phyloP scores from a whole-genome alignment of 2,888 invertebrate genomes.

The Dicranocentrus wangi region DNA sequence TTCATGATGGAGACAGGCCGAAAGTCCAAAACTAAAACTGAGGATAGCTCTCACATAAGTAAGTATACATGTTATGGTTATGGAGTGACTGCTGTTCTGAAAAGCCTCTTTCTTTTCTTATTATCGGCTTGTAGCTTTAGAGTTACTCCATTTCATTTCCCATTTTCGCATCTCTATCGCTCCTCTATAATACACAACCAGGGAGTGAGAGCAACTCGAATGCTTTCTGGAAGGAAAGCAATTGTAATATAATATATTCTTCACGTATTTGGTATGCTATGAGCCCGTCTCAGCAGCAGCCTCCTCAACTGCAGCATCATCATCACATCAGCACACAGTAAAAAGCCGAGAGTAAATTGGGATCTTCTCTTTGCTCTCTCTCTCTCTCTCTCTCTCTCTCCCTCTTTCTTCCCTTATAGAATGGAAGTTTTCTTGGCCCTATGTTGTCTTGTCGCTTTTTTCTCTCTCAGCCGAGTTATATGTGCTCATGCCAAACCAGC shows the following conservation, averaged over 20 bases:
- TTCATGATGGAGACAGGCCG: neutral
- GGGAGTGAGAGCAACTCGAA: too few relatives aligned
- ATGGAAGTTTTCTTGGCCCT: too few relatives aligned
- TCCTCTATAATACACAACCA: neutral
- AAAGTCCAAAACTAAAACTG: too few relatives aligned
- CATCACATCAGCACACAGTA: slow-evolving; percentile 33
- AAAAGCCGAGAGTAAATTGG: slow-evolving; percentile 52
- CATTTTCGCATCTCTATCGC: slow-evolving; percentile 44
- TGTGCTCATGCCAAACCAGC: slow-evolving; percentile 23
- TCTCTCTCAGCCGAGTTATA: too few relatives aligned
- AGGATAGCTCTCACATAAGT: too few relatives aligned
- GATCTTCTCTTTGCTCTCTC: too few relatives aligned
- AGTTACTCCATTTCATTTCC: slow-evolving; percentile 58
- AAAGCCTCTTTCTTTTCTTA: neutral
- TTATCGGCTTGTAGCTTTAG: slow-evolving; percentile 37
- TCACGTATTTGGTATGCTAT: slow-evolving; percentile 45
- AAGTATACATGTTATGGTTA: neutral
- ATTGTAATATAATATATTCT: slow-evolving; percentile 31
- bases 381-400: too few relatives aligned
- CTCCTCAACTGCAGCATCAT: slow-evolving; percentile 35
- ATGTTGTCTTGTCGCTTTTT: slow-evolving; percentile 25
- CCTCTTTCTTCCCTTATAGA: too few relatives aligned
- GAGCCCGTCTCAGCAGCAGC: slow-evolving; percentile 17
- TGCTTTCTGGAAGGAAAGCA: slow-evolving; percentile 35
- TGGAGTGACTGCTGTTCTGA: slow-evolving; percentile 11